phyloP scores from a whole-genome alignment of 30 jellyfish, hydroid and myxozoan genomes.

The Nemopilema nomurai region DNA sequence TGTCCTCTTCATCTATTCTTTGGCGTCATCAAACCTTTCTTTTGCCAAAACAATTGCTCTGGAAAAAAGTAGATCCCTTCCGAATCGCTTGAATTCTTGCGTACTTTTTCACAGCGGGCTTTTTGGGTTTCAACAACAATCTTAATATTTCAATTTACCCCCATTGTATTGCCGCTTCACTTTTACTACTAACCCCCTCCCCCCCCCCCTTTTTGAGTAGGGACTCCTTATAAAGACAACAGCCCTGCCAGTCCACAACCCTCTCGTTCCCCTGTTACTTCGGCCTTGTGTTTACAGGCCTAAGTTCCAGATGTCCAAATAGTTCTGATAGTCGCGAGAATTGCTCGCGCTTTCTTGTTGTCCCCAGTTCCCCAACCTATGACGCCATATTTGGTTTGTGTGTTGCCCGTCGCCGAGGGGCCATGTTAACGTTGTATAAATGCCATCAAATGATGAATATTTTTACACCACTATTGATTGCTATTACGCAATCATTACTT shows the following conservation, averaged over 20 bases:
- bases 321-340: neutral
- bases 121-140: too few species aligned
- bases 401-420: neutral
- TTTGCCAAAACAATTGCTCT: too few species aligned
- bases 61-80: too few species aligned
- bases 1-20: neutral
- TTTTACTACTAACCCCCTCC: neutral
- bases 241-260: too few species aligned
- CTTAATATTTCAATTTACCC: too few species aligned
- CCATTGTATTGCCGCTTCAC: neutral
- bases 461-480: constrained; percentile 32
- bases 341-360: neutral
- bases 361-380: neutral
- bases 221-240: neutral
- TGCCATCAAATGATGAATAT: constrained; percentile 35
- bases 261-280: too few species aligned
- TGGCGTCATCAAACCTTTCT: neutral
- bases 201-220: neutral
- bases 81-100: too few species aligned
- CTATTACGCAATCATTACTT: constrained; percentile 53
- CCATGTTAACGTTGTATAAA: constrained; percentile 2
- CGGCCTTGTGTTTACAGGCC: too few species aligned
- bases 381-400: neutral
- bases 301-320: too few species aligned
- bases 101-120: too few species aligned